phyloP scores from a whole-genome alignment of 2,113 vertebrate species.

The Paradoxurus hermaphroditus region DNA sequence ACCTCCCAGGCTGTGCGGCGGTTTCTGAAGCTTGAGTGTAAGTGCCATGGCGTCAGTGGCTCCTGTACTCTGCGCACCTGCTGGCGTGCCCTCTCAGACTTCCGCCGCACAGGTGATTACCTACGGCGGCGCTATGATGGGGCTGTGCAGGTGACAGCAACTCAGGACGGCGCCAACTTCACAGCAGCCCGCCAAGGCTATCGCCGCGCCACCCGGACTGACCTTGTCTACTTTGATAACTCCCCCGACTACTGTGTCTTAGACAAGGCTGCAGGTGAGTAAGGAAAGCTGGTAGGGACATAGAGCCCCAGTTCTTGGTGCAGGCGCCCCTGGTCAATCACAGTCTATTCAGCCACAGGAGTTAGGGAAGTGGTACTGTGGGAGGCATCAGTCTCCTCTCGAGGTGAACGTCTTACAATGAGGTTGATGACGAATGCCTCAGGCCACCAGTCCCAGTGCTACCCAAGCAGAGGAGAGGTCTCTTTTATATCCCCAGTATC shows the following conservation, averaged over 20 bases:
- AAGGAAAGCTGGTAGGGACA: background rate
- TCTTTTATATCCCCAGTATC: background rate
- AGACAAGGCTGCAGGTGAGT: constrained; percentile 96
- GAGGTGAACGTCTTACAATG: background rate
- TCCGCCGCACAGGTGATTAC: constrained; percentile 96
- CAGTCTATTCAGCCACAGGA: background rate
- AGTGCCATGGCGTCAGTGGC: constrained; percentile 97
- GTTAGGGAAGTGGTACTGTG: background rate
- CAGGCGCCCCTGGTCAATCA: background rate
- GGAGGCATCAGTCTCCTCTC: background rate
- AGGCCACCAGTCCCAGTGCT: background rate
- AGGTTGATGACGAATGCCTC: background rate
- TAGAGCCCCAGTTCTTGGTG: background rate
- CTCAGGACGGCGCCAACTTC: constrained; percentile 97
- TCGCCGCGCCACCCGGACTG: constrained; percentile 94
- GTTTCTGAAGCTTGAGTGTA: constrained; percentile 98
- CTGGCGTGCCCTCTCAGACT: constrained; percentile 97
- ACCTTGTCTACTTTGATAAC: constrained; percentile 98
- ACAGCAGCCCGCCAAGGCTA: constrained; percentile 96
- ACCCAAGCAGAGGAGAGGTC: background rate
- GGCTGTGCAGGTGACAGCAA: constrained; percentile 97
- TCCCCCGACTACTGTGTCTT: constrained; percentile 97
- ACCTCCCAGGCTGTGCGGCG: constrained; percentile 92
- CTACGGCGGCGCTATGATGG: constrained; percentile 95
- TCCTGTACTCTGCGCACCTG: constrained; percentile 98